Evolutionary conservation across 1,140 invertebrate genomes (phyloP).

Genomic region (Pantala flavescens): DNA sequence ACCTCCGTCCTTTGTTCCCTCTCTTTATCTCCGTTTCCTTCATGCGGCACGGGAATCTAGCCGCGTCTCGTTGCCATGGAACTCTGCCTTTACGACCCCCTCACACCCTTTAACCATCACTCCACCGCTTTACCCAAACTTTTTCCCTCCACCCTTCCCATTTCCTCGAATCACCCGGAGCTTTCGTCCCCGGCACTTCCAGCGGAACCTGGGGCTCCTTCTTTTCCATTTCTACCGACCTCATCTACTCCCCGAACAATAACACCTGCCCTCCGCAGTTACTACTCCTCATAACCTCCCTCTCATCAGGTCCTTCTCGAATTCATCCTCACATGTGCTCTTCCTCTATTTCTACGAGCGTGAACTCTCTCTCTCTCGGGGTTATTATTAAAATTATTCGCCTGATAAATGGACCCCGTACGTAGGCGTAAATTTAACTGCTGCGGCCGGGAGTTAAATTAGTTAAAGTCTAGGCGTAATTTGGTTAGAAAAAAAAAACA

Average conservation of each 20-base stretch:
- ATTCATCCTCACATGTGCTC: no score
- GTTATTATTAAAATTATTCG: no score
- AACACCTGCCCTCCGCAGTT: neutral
- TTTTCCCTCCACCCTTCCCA: neutral
- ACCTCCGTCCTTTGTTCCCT: neutral
- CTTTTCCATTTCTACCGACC: neutral
- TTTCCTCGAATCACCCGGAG: neutral
- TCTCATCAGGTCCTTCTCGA: no score
- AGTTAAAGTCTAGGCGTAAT: no score
- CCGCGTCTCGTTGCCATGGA: conserved; percentile 1
- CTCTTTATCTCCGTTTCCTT: neutral
- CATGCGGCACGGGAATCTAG: neutral
- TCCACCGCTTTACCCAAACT: neutral
- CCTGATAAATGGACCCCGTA: no score
- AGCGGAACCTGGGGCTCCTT: neutral
- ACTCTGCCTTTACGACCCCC: neutral
- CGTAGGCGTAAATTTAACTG: no score
- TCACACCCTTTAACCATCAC: neutral
- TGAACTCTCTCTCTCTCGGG: no score
- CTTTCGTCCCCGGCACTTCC: neutral
- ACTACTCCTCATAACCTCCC: no score
- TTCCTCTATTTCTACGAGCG: no score
- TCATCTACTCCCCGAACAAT: neutral
- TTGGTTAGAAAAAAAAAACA: no score
- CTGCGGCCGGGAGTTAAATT: no score